Evolutionary conservation across 2,113 vertebrate genomes (phyloP), one percentile per base, ranked within the genome.

Genomic region (Hippocampus zosterae): DNA sequence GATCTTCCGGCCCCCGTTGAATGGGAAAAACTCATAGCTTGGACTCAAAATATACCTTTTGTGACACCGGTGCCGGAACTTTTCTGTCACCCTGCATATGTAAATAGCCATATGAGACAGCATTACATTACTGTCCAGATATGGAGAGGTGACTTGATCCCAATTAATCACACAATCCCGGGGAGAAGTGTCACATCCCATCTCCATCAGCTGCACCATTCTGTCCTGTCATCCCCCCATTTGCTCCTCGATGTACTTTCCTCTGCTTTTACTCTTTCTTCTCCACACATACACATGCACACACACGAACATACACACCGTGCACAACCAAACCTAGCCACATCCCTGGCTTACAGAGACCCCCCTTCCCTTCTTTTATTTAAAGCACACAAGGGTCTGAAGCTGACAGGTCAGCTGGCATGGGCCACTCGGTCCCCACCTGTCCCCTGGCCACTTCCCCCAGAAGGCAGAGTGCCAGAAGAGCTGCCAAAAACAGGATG

Each of bases 131-230:
- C 89, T 92, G 90, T 92, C 92, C 91, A 88, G 90, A 91, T 90
- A 89, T 82, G 85, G 89, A 91, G 90, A 94, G 89, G 91, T 92
- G 91, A 93, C 92, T 93, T 95, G 95, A 96, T 96, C 93, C 93
- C 94, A 96, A 95, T 96, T 96, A 96, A 93, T 92, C 92, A 94
- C 94, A 95, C 93, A 92, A 88, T 94, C 89, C 92, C 91, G 90
- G 92, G 91, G 94, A 94, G 94, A 93, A 91, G 90, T 96, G 91
- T 95, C 95, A 95, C 91, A 90, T 94, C 87, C 86, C 91, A 94
- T 95, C 93, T 93, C 92, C 92, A 90, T 94, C 94, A 93, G 88
- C 69, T 78, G 74, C 48, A 81, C 77, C 82, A 86, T 85, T 92
- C 86, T 88, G 82, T 88, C 83, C 82, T 64, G 83, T 27, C 84